These are phyloP conservation scores for Corythornis madagascariensis DNA, from an alignment of 2,113 vertebrate species.

Conservation along the genomic window DNA sequence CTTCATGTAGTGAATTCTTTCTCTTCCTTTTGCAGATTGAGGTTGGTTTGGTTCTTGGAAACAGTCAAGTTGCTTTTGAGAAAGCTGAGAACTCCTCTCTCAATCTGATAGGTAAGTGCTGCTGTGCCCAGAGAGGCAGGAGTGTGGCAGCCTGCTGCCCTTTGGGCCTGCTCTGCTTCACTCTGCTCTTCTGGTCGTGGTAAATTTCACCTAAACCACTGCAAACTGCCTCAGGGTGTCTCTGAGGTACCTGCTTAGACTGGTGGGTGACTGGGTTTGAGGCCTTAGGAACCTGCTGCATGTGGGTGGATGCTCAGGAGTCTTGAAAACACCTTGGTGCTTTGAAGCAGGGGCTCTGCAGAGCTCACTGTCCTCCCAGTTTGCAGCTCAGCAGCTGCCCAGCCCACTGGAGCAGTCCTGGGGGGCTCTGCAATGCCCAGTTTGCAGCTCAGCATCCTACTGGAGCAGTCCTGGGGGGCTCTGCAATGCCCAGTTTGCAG, in stretches of 20 bases:
- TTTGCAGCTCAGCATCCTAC: too few relatives aligned
- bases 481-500: too few relatives aligned
- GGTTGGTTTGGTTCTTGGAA: constrained; percentile 88
- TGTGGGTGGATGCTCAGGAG: neutral
- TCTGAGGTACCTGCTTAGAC: neutral
- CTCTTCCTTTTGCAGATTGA: constrained; percentile 78
- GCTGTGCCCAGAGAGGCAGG: neutral
- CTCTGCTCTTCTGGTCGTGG: neutral
- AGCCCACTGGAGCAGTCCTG: neutral
- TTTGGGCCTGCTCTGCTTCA: neutral
- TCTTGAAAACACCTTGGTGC: neutral
- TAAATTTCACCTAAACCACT: neutral
- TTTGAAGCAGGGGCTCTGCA: too few relatives aligned
- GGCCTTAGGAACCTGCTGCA: neutral
- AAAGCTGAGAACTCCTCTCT: constrained; percentile 92
- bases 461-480: too few relatives aligned
- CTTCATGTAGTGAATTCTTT: constrained; percentile 15
- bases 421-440: neutral
- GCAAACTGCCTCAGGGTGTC: neutral
- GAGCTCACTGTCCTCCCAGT: neutral
- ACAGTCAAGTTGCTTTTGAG: constrained; percentile 97
- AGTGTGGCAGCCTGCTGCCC: neutral
- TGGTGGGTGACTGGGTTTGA: neutral
- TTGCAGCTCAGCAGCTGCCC: neutral
- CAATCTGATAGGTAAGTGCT: constrained; percentile 88